Percentiles rank a stretch among this genome's conserved stretches.
Conservation (phyloP, 1,140 invertebrate genomes). For the Asobara japonica region DNA sequence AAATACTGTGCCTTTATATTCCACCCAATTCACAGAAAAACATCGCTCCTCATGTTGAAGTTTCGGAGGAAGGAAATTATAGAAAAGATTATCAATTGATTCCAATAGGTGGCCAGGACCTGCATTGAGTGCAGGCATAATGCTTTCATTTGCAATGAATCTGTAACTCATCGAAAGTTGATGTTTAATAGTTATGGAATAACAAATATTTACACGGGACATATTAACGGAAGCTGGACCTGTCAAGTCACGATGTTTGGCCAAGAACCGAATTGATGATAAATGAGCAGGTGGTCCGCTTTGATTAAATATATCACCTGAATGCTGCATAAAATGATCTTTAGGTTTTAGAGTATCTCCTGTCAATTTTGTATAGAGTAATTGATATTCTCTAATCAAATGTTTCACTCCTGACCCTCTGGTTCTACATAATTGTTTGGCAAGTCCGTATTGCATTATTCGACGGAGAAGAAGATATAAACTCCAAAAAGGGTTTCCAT, state of each 20-base stretch:
- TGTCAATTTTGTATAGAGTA: constrained; percentile 20
- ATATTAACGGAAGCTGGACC: constrained; percentile 27
- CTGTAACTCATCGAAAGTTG: constrained; percentile 20
- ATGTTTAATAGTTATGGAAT: constrained; percentile 20
- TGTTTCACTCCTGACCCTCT: neutral
- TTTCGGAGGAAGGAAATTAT: neutral
- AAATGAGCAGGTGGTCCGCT: constrained; percentile 24
- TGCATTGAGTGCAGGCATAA: constrained; percentile 5
- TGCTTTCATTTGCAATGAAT: constrained; percentile 19
- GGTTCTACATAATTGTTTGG: constrained; percentile 3
- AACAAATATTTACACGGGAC: constrained; percentile 26
- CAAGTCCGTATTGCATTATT: constrained; percentile 12
- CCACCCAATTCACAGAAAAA: constrained; percentile 23
- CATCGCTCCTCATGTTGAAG: neutral
- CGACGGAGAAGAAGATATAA: constrained; percentile 18
- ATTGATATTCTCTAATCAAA: constrained; percentile 24
- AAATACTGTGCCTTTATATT: constrained; percentile 26
- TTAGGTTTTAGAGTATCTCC: constrained; percentile 22
- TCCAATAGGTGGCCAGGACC: neutral
- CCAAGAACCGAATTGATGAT: constrained; percentile 21
- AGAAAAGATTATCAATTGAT: neutral
- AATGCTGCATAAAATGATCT: constrained; percentile 18
- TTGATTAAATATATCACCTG: constrained; percentile 14
- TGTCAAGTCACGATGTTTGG: constrained; percentile 20
- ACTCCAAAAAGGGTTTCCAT: constrained; percentile 15